Evolutionary conservation across 2,113 vertebrate species (phyloP).

Genomic region (Dromiciops gliroides): DNA sequence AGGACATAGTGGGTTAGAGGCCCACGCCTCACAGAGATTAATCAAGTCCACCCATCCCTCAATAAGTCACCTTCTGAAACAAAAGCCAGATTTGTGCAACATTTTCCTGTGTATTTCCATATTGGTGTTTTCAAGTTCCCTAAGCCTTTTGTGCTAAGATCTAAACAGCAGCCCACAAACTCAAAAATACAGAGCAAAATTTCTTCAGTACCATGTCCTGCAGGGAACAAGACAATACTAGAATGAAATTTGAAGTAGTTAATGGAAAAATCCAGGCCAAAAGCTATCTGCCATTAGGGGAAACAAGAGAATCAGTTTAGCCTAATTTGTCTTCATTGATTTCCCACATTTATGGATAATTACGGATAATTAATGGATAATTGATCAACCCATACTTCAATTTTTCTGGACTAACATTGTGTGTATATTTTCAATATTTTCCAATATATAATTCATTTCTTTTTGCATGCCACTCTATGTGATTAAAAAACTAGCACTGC

Average conservation of each 20-base stretch:
- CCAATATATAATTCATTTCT: constrained; percentile 26
- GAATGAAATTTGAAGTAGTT: neutral
- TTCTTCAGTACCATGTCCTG: neutral
- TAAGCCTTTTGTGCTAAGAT: constrained; percentile 16
- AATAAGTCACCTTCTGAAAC: constrained; percentile 43
- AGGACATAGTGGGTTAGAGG: constrained; percentile 4
- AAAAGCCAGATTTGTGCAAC: neutral
- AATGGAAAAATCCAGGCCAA: neutral
- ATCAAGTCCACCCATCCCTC: constrained; percentile 23
- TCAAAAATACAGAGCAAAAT: constrained; percentile 15
- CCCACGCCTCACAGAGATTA: neutral
- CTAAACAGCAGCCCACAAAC: neutral
- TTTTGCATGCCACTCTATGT: neutral
- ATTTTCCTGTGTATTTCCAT: constrained; percentile 23
- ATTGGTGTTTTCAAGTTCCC: constrained; percentile 13
- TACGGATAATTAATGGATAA: neutral
- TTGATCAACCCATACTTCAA: neutral
- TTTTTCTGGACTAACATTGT: neutral
- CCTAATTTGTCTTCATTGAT: neutral
- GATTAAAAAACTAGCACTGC: neutral
- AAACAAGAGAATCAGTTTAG: neutral
- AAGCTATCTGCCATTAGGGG: neutral
- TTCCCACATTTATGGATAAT: neutral
- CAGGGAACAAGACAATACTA: constrained; percentile 25
- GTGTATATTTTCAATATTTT: neutral